Evolutionary conservation across 2,797 vertebrate genomes (phyloP).

Genomic region (Falco berigora): DNA sequence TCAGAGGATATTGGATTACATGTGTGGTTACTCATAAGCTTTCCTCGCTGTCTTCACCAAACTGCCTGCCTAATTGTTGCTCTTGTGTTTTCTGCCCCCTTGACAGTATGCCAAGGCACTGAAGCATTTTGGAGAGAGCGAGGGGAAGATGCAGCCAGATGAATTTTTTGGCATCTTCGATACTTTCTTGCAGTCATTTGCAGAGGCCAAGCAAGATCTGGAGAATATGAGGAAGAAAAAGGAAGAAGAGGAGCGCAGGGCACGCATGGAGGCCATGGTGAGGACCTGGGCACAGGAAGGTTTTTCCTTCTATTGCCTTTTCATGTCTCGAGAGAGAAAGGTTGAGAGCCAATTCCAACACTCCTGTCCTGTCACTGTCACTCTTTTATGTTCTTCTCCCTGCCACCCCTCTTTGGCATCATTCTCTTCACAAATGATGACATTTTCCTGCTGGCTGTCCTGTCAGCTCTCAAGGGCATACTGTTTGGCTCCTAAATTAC

Average conservation of each 20-base stretch:
- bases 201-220: conserved; percentile 90
- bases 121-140: conserved; percentile 91
- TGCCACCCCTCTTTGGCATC: background rate
- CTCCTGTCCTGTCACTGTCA: background rate
- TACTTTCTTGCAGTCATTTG: conserved; percentile 92
- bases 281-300: conserved; percentile 23
- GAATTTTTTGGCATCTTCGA: conserved; percentile 98
- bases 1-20: background rate
- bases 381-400: background rate
- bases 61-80: conserved; percentile 8
- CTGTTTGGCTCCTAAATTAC: background rate
- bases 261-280: conserved; percentile 95
- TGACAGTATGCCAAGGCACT: conserved; percentile 87
- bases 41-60: background rate
- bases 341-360: background rate
- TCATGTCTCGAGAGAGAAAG: background rate
- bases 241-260: conserved; percentile 93
- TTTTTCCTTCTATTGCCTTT: background rate
- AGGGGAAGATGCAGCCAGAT: conserved; percentile 93
- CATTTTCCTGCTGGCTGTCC: background rate
- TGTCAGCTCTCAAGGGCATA: background rate
- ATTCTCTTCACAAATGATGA: background rate
- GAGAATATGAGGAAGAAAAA: conserved; percentile 94
- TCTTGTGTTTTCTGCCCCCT: background rate
- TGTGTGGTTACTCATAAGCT: background rate